A percentile compares a stretch with the other conserved stretches of the same genome.
Conservation (phyloP, 2,888 invertebrate species). For the Drosophila dives region DNA sequence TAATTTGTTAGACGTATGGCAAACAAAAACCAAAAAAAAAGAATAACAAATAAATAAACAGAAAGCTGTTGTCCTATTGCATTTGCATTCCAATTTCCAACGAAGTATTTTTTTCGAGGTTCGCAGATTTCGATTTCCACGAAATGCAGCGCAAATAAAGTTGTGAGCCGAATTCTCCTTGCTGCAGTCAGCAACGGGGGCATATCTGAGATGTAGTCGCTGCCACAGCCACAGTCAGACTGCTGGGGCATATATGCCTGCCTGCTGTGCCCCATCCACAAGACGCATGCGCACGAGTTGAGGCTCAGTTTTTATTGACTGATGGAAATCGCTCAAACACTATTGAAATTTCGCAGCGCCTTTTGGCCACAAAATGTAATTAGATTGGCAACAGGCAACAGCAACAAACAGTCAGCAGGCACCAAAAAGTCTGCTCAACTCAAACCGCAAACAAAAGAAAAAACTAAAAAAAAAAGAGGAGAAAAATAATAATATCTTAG, state of each 20-base stretch:
- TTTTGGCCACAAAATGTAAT: constrained; percentile 77
- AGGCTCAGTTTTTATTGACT: constrained; percentile 74
- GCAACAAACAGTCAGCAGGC: constrained; percentile 1
- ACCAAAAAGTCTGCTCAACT: constrained; percentile 31
- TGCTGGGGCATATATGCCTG: constrained; percentile 37
- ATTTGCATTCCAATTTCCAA: constrained; percentile 71
- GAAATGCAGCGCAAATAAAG: constrained; percentile 74
- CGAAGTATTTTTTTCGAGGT: constrained; percentile 70
- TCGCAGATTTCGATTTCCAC: constrained; percentile 71
- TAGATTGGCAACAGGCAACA: constrained; percentile 52
- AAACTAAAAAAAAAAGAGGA: neutral
- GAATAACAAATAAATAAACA: constrained; percentile 1
- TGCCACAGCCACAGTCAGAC: constrained; percentile 10
- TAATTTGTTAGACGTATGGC: constrained; percentile 61
- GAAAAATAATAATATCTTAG: constrained; percentile 36
- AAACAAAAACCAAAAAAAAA: neutral
- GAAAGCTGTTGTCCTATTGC: constrained; percentile 28
- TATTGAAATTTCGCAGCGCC: constrained; percentile 50
- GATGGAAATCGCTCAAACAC: constrained; percentile 81
- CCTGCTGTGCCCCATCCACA: constrained; percentile 63
- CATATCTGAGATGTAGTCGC: constrained; percentile 69
- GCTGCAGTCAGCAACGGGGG: constrained; percentile 24
- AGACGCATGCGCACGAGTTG: constrained; percentile 23
- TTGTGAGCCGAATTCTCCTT: constrained; percentile 56
- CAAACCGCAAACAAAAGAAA: neutral